Evolutionary conservation across 1,140 invertebrate species (phyloP).

Genomic region (Ostrea edulis): DNA sequence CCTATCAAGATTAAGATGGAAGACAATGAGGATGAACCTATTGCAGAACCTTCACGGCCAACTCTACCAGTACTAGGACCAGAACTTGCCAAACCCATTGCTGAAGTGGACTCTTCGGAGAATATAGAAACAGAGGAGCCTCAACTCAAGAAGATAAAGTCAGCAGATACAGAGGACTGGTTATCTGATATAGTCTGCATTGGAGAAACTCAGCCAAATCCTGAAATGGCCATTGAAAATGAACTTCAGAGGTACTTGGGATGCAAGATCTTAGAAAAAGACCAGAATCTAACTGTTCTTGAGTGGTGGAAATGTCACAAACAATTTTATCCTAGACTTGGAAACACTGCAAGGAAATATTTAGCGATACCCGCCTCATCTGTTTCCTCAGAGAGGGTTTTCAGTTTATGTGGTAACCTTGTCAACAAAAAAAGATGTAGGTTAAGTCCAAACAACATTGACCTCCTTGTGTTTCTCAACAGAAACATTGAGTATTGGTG

Average conservation of each 20-base stretch:
- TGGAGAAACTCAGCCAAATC: neutral
- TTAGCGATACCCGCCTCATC: constrained; percentile 39
- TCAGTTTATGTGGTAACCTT: constrained; percentile 36
- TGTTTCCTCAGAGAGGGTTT: constrained; percentile 45
- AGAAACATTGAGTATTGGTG: constrained; percentile 50
- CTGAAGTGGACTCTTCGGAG: too few species aligned
- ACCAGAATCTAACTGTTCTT: neutral
- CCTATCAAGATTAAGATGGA: neutral
- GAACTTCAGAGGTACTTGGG: constrained; percentile 10
- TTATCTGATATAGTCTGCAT: neutral
- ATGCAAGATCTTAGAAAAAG: neutral
- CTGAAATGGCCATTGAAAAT: neutral
- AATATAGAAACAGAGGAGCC: neutral
- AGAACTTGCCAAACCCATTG: too few species aligned
- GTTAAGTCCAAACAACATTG: constrained; percentile 23
- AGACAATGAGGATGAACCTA: neutral
- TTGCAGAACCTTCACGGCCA: too few species aligned
- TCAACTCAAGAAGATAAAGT: neutral
- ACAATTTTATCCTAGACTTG: constrained; percentile 34
- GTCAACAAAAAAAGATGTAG: constrained; percentile 47
- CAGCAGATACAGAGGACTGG: neutral
- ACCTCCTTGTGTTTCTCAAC: constrained; percentile 49
- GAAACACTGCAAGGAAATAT: constrained; percentile 27
- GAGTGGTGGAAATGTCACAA: constrained; percentile 21
- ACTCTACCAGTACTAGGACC: too few species aligned